phyloP scores from a whole-genome alignment of 64 coral and sea anemone genomes.

The Stichodactyla helianthus region DNA sequence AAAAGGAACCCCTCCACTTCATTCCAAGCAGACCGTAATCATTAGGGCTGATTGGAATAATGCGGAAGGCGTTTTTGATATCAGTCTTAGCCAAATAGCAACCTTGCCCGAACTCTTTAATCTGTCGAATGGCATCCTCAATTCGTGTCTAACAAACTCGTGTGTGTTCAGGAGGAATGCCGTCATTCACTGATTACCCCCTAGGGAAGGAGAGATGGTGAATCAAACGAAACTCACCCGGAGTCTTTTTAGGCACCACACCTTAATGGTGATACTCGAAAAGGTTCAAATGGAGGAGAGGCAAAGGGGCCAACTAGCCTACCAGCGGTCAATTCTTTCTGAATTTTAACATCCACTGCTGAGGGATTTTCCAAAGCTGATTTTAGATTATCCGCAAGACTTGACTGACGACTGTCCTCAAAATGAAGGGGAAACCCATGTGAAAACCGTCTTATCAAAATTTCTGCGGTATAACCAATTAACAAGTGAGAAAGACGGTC shows the following conservation, averaged over 20 bases:
- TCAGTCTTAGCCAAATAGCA: constrained; percentile 29
- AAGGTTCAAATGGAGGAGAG: background rate
- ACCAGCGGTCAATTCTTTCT: constrained; percentile 5
- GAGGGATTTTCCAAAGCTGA: constrained; percentile 17
- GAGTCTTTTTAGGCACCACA: constrained; percentile 33
- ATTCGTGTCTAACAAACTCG: background rate
- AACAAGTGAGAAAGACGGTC: constrained; percentile 13
- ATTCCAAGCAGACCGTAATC: constrained; percentile 12
- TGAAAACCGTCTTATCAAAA: constrained; percentile 17
- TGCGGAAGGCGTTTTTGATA: background rate
- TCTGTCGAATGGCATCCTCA: constrained; percentile 13
- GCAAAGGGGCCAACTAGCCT: constrained; percentile 25
- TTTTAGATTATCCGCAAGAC: background rate
- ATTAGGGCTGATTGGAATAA: background rate
- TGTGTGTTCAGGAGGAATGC: constrained; percentile 18
- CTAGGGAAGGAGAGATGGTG: constrained; percentile 31
- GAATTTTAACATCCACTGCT: constrained; percentile 22
- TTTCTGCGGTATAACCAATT: constrained; percentile 3
- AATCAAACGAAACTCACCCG: constrained; percentile 25
- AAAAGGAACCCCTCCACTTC: constrained; percentile 1
- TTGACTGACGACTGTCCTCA: no score
- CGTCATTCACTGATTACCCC: constrained; percentile 20
- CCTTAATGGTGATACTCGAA: background rate
- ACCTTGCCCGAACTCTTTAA: constrained; percentile 6
- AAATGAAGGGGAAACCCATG: constrained; percentile 19